phyloP scores from a whole-genome alignment of 1,140 invertebrate species.

The Thaumetopoea pityocampa region DNA sequence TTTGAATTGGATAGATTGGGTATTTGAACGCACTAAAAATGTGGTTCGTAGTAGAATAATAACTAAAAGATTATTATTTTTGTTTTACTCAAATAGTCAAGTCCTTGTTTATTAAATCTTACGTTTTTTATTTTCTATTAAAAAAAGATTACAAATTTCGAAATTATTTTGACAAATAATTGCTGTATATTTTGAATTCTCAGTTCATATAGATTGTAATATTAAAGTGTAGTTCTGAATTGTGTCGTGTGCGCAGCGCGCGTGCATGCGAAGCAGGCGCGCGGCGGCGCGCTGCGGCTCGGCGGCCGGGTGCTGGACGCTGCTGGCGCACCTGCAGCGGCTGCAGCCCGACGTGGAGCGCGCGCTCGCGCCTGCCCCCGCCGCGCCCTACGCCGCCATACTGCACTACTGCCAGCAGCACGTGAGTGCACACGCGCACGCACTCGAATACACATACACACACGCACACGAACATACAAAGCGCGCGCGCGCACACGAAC shows the following conservation, averaged over 20 bases:
- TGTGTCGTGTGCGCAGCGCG: slow-evolving; percentile 23
- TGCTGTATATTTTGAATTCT: no score
- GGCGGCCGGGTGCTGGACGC: slow-evolving; percentile 42
- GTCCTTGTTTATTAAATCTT: no score
- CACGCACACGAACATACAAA: no score
- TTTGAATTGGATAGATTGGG: no score
- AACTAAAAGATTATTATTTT: no score
- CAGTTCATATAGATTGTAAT: not conserved
- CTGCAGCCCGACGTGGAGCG: slow-evolving; percentile 50
- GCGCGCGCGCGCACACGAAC: no score
- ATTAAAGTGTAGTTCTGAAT: not conserved
- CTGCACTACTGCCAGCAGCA: slow-evolving; percentile 31
- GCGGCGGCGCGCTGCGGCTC: slow-evolving; percentile 35
- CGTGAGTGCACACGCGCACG: slow-evolving; percentile 22
- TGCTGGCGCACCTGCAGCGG: slow-evolving; percentile 43
- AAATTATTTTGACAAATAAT: no score
- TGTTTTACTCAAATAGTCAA: no score
- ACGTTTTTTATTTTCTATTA: no score
- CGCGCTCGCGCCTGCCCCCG: slow-evolving; percentile 47
- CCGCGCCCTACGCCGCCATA: slow-evolving; percentile 37
- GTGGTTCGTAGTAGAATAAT: no score
- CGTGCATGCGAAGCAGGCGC: slow-evolving; percentile 24
- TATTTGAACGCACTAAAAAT: no score
- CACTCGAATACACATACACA: not conserved
- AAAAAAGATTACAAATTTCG: no score